Evolutionary conservation across 2,113 vertebrate species (phyloP), one percentile per base, ranked within the genome.

Genomic region (Bubo scandiacus): DNA sequence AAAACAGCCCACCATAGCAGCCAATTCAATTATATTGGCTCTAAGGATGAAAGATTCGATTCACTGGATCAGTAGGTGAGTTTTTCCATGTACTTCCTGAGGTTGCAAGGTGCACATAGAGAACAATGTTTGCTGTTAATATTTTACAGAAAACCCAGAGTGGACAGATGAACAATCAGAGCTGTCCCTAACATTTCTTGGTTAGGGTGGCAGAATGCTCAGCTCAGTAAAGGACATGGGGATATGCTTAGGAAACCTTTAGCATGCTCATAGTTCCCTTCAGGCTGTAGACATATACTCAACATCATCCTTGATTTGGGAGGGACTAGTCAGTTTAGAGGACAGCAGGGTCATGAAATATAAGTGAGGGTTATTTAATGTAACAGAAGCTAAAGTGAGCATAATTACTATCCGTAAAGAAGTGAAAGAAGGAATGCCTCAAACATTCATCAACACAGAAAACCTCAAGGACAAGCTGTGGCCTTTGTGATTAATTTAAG

Each of bases 1-100:
- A 84, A 94, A 96, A 89, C 66, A 81, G 43, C 49, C 66, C 71
- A 94, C 73, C 73, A 86, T 84, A 91, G 73, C 91, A 92, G 78
- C 88, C 86, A 89, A 88, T 89, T 94, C 74, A 92, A 87, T 94
- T 96, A 94, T 58, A 68, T 59, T 59, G 70, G 32, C 70, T 94
- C 63, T 87, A 34, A 81, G 88, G 38, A 67, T 80, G 81, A 91
- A 80, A 87, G 70, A 65, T 75, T 68, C 10, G 2, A 78, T 85
- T 93, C 62, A 47, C 21, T 93, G 95, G 66, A 87, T 85, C 70
- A 87, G 42, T 51, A 32, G 71, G n/a, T 15, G 14, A 73, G 29
- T 63, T 82, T 68, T 70, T 73, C 32, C 40, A 10, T 0, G 7
- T 40, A 89, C 5, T 52, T 88, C 25, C 30, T 34, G 29, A 65